Evolutionary conservation across 2,797 vertebrate genomes (phyloP).

Genomic region (Manis pentadactyla): DNA sequence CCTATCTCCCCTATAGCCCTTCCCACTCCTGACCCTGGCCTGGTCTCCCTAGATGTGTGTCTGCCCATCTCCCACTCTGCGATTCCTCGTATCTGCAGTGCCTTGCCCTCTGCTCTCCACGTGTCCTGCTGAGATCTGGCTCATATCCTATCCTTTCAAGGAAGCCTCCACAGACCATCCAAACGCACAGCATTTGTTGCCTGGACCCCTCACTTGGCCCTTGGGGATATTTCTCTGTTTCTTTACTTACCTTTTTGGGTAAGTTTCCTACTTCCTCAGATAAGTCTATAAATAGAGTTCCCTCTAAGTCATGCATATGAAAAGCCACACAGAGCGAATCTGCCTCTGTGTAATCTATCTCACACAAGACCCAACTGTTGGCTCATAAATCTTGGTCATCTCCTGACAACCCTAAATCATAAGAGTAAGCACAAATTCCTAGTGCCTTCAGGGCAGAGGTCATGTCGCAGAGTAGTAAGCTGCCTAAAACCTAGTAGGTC

Average conservation of each 20-base stretch:
- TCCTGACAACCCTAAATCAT: background rate
- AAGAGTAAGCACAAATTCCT: background rate
- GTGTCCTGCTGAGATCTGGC: background rate
- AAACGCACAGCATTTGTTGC: background rate
- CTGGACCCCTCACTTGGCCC: background rate
- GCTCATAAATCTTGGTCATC: background rate
- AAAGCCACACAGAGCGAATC: background rate
- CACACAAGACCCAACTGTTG: background rate
- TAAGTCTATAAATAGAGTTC: background rate
- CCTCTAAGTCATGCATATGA: background rate
- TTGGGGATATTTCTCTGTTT: background rate
- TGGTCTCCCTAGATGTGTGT: background rate
- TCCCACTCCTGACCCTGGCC: background rate
- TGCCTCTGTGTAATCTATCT: background rate
- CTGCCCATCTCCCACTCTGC: background rate
- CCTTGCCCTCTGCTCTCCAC: background rate
- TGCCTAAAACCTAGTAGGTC: background rate
- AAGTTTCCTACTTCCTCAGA: background rate
- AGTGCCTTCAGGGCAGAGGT: background rate
- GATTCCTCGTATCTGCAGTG: background rate
- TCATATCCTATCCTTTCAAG: background rate
- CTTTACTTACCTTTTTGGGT: background rate
- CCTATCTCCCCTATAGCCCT: accelerated
- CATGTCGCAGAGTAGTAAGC: background rate
- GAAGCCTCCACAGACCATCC: background rate